Conservation (phyloP, 2,888 invertebrate genomes). For the Mesochorus sp. region DNA sequence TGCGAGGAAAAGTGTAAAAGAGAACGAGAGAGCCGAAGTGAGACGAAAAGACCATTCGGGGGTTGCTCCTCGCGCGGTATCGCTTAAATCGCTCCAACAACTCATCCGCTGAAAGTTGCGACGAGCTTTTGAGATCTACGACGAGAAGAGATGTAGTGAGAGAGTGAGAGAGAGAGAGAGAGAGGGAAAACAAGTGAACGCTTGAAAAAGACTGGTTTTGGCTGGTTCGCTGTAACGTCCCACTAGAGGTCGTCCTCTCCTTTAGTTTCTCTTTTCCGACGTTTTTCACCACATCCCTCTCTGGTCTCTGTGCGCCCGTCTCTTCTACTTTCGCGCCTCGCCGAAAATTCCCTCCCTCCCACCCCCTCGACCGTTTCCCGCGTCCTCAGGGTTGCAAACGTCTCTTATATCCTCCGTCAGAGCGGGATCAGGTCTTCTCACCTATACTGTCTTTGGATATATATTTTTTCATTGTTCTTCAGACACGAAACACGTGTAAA, state of each 20-base stretch:
- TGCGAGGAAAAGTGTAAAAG: constrained; percentile 49
- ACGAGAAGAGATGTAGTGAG: constrained; percentile 59
- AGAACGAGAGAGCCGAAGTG: constrained; percentile 66
- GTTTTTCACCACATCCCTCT: constrained; percentile 23
- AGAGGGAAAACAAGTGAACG: constrained; percentile 37
- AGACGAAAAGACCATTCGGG: constrained; percentile 75
- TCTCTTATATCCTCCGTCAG: constrained; percentile 49
- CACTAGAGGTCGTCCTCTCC: constrained; percentile 37
- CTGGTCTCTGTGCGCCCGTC: constrained; percentile 27
- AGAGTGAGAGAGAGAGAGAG: constrained; percentile 28
- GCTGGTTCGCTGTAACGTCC: constrained; percentile 47
- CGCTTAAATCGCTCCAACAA: constrained; percentile 81
- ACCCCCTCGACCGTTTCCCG: not conserved
- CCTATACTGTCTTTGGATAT: constrained; percentile 3
- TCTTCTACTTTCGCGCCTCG: constrained; percentile 45
- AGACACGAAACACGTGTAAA: constrained; percentile 28
- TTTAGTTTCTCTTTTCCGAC: constrained; percentile 50
- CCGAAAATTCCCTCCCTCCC: constrained; percentile 30
- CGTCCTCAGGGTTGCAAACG: constrained; percentile 9
- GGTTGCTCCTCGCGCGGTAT: constrained; percentile 68
- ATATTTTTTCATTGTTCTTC: not conserved
- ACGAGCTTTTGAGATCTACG: constrained; percentile 79
- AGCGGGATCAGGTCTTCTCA: constrained; percentile 42
- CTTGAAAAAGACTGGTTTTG: constrained; percentile 45
- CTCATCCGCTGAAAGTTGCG: constrained; percentile 81